A percentile compares a stretch with the other conserved stretches of the same genome.
These are phyloP conservation scores for Syrmaticus mikado DNA, from an alignment of 2,113 vertebrate genomes.

Conservation along the genomic window DNA sequence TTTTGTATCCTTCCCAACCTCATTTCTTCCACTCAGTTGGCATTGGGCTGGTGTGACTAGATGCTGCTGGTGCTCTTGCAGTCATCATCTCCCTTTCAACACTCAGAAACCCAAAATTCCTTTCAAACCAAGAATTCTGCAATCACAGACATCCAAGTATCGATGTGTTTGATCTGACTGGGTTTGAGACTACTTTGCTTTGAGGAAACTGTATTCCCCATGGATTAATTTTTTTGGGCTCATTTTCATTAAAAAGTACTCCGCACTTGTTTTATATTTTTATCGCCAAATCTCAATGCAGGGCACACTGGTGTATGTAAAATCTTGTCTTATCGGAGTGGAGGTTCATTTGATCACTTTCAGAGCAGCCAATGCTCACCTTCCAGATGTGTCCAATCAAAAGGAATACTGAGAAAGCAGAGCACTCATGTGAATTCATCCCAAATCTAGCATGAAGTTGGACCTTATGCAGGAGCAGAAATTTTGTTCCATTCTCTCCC, in stretches of 20 bases:
- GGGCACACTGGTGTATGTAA: background rate
- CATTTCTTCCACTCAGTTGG: background rate
- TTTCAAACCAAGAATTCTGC: background rate
- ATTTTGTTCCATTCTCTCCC: background rate
- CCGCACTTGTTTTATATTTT: background rate
- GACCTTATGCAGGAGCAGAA: background rate
- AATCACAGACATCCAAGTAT: background rate
- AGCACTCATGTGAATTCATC: background rate
- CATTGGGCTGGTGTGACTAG: background rate
- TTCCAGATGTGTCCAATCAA: background rate
- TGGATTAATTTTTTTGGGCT: background rate
- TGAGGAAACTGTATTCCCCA: background rate
- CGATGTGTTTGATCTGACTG: accelerated
- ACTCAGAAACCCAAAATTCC: background rate
- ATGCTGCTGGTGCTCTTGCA: background rate
- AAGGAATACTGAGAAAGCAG: background rate
- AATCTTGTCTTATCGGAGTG: background rate
- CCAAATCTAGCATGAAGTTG: too few relatives aligned
- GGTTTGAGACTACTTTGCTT: background rate
- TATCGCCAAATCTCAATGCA: accelerated
- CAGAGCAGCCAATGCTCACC: background rate
- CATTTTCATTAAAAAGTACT: background rate
- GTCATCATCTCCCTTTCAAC: too few relatives aligned
- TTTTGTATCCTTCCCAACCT: background rate
- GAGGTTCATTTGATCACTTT: background rate